Evolutionary conservation across 2,113 vertebrate genomes (phyloP).

Genomic region (Chloropsis cyanopogon): DNA sequence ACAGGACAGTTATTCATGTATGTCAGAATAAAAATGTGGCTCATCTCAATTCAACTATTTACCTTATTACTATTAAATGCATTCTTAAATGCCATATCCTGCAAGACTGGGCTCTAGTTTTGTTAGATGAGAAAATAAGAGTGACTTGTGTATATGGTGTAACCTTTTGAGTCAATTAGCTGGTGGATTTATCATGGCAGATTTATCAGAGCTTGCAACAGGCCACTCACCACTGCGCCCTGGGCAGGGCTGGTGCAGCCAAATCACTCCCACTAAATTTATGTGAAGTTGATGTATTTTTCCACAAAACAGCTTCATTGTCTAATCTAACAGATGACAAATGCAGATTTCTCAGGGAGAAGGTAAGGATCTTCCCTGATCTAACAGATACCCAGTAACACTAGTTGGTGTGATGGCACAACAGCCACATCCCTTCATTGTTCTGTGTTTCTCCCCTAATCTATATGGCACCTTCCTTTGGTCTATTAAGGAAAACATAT

Average conservation of each 20-base stretch:
- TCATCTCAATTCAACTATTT: not conserved
- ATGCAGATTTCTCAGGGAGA: not conserved
- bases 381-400: not conserved
- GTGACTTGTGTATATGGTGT: not conserved
- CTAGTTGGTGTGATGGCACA: not conserved
- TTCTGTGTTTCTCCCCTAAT: not conserved
- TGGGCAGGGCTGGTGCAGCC: not conserved
- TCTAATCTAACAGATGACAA: not conserved
- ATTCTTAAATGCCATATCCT: not conserved
- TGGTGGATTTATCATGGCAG: not conserved
- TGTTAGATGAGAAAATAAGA: not conserved
- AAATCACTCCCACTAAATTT: not conserved
- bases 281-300: not conserved
- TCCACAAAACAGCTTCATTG: not conserved
- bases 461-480: not conserved
- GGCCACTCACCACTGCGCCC: rapidly evolving
- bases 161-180: not conserved
- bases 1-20: not conserved
- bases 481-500: not conserved
- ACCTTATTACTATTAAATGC: not conserved
- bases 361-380: not conserved
- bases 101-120: not conserved
- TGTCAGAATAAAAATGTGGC: not conserved
- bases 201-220: not conserved
- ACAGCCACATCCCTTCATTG: not conserved